These are phyloP conservation scores for Catamblyrhynchus diadema DNA, from an alignment of 2,797 vertebrate species.

Conservation along the genomic window DNA sequence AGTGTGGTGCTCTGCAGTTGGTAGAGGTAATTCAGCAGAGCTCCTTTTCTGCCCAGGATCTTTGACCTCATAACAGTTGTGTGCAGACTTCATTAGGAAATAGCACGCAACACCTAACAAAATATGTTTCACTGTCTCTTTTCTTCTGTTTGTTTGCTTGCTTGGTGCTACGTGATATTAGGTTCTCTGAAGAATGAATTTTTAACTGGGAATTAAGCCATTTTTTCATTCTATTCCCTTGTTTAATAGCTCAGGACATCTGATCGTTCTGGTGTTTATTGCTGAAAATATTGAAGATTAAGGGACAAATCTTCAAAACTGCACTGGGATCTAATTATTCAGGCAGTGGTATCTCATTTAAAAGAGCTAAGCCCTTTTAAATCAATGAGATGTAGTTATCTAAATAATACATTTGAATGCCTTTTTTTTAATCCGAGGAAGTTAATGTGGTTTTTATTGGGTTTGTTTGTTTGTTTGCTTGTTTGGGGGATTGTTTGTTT, in stretches of 20 bases:
- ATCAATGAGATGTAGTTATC: neutral
- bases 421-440: neutral
- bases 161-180: neutral
- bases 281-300: neutral
- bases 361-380: neutral
- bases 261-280: neutral
- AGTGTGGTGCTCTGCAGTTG: neutral
- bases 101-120: neutral
- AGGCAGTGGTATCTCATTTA: neutral
- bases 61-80: neutral
- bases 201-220: neutral
- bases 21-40: neutral
- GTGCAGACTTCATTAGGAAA: neutral
- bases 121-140: neutral
- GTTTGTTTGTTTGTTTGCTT: neutral
- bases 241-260: neutral
- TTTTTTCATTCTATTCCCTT: neutral
- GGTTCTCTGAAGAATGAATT: neutral
- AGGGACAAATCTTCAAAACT: neutral
- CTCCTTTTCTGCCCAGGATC: neutral
- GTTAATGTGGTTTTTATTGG: neutral
- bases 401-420: neutral
- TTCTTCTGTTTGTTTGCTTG: neutral
- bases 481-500: neutral
- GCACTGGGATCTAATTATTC: neutral